Evolutionary conservation across 2,113 vertebrate species (phyloP).

Genomic region (Leuciscus idus): DNA sequence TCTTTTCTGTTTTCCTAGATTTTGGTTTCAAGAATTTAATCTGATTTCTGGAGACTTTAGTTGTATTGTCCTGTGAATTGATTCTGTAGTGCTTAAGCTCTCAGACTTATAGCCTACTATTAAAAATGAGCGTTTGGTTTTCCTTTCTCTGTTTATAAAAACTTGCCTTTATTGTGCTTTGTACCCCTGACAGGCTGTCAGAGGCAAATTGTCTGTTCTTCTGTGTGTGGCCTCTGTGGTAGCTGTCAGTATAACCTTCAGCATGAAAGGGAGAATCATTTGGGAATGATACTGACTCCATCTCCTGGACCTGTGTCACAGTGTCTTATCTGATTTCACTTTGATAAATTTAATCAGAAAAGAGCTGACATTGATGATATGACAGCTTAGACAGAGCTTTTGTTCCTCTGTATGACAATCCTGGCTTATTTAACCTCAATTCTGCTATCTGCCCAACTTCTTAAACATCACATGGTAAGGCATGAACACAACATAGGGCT

Average conservation of each 20-base stretch:
- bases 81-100: neutral
- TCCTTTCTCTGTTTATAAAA: neutral
- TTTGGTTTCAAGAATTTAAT: neutral
- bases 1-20: neutral
- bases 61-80: neutral
- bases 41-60: neutral
- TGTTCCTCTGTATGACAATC: neutral
- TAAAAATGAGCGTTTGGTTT: neutral
- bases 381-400: neutral
- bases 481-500: neutral
- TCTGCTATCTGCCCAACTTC: neutral
- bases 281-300: neutral
- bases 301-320: neutral
- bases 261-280: constrained; percentile 17
- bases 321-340: constrained; percentile 12
- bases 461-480: constrained; percentile 6
- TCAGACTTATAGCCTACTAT: neutral
- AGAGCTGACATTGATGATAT: constrained; percentile 12
- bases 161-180: constrained; percentile 23
- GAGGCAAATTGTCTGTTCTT: constrained; percentile 11
- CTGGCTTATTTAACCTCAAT: neutral
- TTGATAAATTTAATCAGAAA: constrained; percentile 8
- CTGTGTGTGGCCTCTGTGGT: neutral
- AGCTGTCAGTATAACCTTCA: constrained; percentile 44
- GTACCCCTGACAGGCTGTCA: constrained; percentile 29